Evolutionary conservation across 2,113 vertebrate genomes (phyloP), one percentile per base, ranked within the genome.

Genomic region (Lucifuga dentata): DNA sequence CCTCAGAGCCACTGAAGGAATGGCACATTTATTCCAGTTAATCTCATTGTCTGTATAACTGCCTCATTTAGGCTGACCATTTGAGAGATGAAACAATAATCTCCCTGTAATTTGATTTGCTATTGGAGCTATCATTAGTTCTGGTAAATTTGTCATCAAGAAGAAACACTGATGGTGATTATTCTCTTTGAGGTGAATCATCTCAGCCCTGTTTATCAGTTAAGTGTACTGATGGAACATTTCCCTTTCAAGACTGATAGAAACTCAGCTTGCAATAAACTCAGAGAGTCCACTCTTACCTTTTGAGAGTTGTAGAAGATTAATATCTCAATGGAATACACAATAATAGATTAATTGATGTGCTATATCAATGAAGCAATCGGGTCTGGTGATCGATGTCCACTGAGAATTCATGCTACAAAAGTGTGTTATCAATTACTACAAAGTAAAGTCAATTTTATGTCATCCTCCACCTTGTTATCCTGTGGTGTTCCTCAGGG

Each of bases 61-160:
- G 65, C 35, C 43, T 80, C 71, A 63, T 73, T 80, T 53, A 75
- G 55, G 57, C 68, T n/a, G 63, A 60, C 51, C 64, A 59, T 62
- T 51, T n/a, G 65, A 62, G 49, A 63, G 65, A 19, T 21, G 44
- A 52, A 32, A 40, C 41, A 52, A 51, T 75, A 67, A 83, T 80
- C 56, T 49, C 49, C 58, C 66, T 63, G 51, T 68, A 68, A 84
- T 73, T 43, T 40, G 21, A 68, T 81, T 81, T 60, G 33, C 33
- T 16, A 62, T 64, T 84, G 20, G n/a, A 67, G 43, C 13, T 2
- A 11, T 79, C 65, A 62, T 85, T 68, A 56, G 59, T 67, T 74
- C 49, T 66, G 41, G 21, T 55, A 35, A 21, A 67, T 80, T 62
- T 52, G 51, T 73, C 38, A 48, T 38, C 50, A 23, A 23, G n/a